Evolutionary conservation across 2,888 invertebrate species (phyloP).

Genomic region (Eudemis profundana): DNA sequence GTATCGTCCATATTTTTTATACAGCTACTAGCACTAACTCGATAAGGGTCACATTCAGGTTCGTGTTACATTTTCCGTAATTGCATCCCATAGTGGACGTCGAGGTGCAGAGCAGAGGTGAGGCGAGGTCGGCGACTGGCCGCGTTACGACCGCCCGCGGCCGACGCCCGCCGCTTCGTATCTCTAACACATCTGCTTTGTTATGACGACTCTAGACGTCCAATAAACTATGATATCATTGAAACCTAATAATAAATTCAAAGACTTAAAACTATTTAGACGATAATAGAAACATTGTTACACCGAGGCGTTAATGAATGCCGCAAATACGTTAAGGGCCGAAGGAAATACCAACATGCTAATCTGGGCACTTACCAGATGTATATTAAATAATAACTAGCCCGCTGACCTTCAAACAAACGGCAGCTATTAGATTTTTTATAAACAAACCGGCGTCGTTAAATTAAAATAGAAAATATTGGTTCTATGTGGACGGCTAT

Average conservation of each 20-base stretch:
- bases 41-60: slow-evolving; percentile 8
- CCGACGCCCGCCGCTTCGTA: slow-evolving; percentile 22
- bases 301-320: not conserved
- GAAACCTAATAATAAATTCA: not conserved
- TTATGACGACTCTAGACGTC: slow-evolving; percentile 17
- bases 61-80: slow-evolving; percentile 26
- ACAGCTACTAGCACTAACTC: slow-evolving; percentile 19
- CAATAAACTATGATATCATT: slow-evolving; percentile 35
- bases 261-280: not conserved
- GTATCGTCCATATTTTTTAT: slow-evolving; percentile 33
- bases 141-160: slow-evolving; percentile 33
- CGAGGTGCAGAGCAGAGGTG: slow-evolving; percentile 42
- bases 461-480: slow-evolving; percentile 37
- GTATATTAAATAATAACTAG: slow-evolving; percentile 30
- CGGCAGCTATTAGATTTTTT: slow-evolving; percentile 33
- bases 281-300: not conserved
- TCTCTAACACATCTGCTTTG: slow-evolving; percentile 4
- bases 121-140: slow-evolving; percentile 44
- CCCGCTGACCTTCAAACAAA: slow-evolving; percentile 33
- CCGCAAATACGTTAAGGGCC: slow-evolving; percentile 4
- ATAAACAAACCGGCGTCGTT: slow-evolving; percentile 36
- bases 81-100: slow-evolving; percentile 33
- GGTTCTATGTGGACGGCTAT: slow-evolving; percentile 8
- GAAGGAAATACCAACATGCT: slow-evolving; percentile 12
- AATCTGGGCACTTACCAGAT: slow-evolving; percentile 22